Evolutionary conservation across 2,888 invertebrate species (phyloP), one percentile per base, ranked within the genome.

Genomic region (Notodromas monacha): DNA sequence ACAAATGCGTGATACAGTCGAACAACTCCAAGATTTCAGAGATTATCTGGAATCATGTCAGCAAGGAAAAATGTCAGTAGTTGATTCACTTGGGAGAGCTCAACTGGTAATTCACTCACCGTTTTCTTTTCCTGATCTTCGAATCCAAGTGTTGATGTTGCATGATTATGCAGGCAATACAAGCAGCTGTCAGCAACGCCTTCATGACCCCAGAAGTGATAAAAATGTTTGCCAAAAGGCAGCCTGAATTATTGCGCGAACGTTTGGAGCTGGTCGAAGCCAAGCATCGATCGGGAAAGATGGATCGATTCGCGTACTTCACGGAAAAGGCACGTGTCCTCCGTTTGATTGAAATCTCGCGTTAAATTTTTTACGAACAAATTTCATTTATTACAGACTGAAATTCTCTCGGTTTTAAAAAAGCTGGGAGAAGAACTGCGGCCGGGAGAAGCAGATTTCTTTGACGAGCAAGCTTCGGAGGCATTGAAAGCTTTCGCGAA

Each of bases 171-270:
- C 40, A 65, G 65, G 65, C 66, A 3, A 65, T 65, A 15, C 63
- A 62, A 47, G 64, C 65, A 37, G 67, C 68, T 6, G 66, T 69
- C 30, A 63, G 64, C 35, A 55, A 62, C 40, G 67, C 68, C 2
- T 68, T 68, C 43, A 58, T 63, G 46, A 68, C 68, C 2, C 66
- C 68, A 4, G 67, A 66, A 44, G 63, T 68, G 2, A 66, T 68
- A 26, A 49, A 59, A 40, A 54, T 68, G 47, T 68, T 68, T 52
- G 67, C 65, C 2, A 61, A 59, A 41, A 58, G 62, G 38, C 65
- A 68, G 42, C 63, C 66, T 2, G 57, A 56, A 28, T 60, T 62
- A 40, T 48, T 68, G 30, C 46, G 64, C 33, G 55, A 61, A 37
- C 52, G 59, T 38, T 43, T 68, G 12, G 42, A n/a, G n/a, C n/a